These are phyloP conservation scores for Cryptophagus acutangulus DNA, from an alignment of 2,888 invertebrate species.

Conservation along the genomic window DNA sequence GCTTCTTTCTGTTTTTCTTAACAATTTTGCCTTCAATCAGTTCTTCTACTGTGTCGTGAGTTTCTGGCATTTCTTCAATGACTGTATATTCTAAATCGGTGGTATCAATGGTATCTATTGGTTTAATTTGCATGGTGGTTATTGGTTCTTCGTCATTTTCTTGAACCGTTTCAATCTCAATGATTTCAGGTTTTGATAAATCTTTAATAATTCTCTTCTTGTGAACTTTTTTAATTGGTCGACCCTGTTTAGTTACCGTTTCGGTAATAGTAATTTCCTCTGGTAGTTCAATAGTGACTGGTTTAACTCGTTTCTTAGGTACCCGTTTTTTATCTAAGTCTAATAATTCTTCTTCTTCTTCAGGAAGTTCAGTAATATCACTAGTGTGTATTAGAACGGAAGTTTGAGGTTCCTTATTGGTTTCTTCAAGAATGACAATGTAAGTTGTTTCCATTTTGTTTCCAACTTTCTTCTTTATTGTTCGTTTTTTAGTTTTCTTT, in stretches of 20 bases:
- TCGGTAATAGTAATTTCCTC: slow-evolving; percentile 32
- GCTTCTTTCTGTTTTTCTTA: slow-evolving; percentile 30
- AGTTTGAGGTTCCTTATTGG: slow-evolving; percentile 44
- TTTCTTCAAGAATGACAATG: slow-evolving; percentile 47
- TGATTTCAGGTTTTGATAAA: slow-evolving; percentile 38
- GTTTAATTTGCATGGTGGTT: slow-evolving; percentile 34
- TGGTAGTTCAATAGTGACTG: slow-evolving; percentile 24
- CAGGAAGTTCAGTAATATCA: slow-evolving; percentile 41
- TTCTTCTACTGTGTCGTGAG: slow-evolving; percentile 26
- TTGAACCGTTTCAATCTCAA: slow-evolving; percentile 47
- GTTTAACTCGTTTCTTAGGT: slow-evolving; percentile 43
- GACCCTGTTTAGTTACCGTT: slow-evolving; percentile 22
- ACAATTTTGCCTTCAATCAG: slow-evolving; percentile 26
- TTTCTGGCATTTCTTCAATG: slow-evolving; percentile 39
- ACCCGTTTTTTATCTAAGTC: slow-evolving; percentile 41
- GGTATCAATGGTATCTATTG: slow-evolving; percentile 21
- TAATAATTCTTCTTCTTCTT: slow-evolving; percentile 31
- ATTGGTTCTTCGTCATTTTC: slow-evolving; percentile 44
- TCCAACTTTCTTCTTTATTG: slow-evolving; percentile 41
- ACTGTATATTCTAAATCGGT: slow-evolving; percentile 27
- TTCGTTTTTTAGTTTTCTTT: slow-evolving; percentile 41
- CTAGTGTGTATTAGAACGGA: slow-evolving; percentile 37
- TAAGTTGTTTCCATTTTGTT: slow-evolving; percentile 46
- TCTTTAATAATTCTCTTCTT: slow-evolving; percentile 44
- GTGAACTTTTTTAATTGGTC: slow-evolving; percentile 35